Evolutionary conservation across 2,113 vertebrate species (phyloP), one percentile per base, ranked within the genome.

Genomic region (Athene cunicularia): DNA sequence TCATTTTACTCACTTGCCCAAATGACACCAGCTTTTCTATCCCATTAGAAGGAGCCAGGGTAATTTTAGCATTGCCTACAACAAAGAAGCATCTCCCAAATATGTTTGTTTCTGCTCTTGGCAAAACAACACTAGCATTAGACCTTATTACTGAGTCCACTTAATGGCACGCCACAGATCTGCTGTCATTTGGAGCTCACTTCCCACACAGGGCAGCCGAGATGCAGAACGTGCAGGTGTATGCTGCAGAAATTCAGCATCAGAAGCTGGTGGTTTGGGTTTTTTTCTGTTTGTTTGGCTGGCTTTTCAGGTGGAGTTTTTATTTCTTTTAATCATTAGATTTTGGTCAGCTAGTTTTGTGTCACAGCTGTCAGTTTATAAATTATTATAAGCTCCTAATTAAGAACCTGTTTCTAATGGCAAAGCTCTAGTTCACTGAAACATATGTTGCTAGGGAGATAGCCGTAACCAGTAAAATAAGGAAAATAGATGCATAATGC

Each of bases 361-460:
- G 91, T 53, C 91, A 77, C 92, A 97, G 94, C 94, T 96, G 93
- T 88, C 91, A 70, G 89, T 80, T 96, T 80, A 73, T 85, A 73
- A 85, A 77, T 94, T 90, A 83, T 88, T 94, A 71, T 96, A 96
- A 91, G 95, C 89, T 97, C 84, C 91, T 97, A 95, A 96, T 96
- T 97, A 97, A 93, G 91, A 96, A 95, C 86, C 91, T 91, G 84
- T 86, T 97, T 96, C 84, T 90, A 80, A 93, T 93, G 94, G 86
- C 91, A 95, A 26, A 90, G 91, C 86, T 93, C 37, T 88, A 49
- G 87, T 91, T 97, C 77, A 74, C 83, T 90, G 86, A 70, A 95
- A 88, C 89, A 45, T 90, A 91, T 86, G 94, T 97, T 96, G 93
- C 91, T 43, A 96, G 62, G 91, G 94, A 93, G 71, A 88, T 58